Evolutionary conservation across 2,797 vertebrate species (phyloP).

Genomic region (Lepilemur septentrionalis): DNA sequence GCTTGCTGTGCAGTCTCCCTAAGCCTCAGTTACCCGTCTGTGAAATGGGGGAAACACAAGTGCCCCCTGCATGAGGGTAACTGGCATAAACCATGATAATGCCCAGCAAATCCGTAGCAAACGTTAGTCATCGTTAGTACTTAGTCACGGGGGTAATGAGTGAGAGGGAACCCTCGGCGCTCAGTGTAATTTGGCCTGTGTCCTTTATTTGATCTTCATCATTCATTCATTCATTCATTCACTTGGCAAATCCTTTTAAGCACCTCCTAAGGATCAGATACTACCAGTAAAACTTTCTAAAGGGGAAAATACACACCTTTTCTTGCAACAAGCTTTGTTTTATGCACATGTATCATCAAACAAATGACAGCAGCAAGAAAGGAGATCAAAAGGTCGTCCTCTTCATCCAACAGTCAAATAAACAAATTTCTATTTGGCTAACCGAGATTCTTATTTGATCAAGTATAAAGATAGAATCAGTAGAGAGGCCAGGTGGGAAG

Average conservation of each 20-base stretch:
- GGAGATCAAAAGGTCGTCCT: neutral
- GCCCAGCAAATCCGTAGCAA: neutral
- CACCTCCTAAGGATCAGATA: neutral
- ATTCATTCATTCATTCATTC: neutral
- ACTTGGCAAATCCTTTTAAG: neutral
- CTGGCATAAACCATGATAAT: neutral
- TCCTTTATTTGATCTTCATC: neutral
- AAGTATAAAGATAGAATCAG: neutral
- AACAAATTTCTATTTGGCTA: neutral
- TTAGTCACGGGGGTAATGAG: too few species aligned
- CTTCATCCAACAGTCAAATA: neutral
- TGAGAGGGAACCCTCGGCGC: neutral
- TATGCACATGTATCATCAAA: neutral
- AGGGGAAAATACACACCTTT: neutral
- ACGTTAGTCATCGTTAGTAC: neutral
- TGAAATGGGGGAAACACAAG: neutral
- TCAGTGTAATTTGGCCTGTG: neutral
- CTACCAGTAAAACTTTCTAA: neutral
- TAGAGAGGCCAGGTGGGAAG: constrained; percentile 15
- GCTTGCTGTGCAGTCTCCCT: neutral
- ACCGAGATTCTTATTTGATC: neutral
- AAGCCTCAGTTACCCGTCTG: neutral
- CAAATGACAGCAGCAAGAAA: neutral
- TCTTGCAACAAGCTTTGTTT: neutral
- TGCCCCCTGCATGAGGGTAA: neutral